Evolutionary conservation across 2,113 vertebrate genomes (phyloP), one percentile per base, ranked within the genome.

Genomic region (Sitta europaea): DNA sequence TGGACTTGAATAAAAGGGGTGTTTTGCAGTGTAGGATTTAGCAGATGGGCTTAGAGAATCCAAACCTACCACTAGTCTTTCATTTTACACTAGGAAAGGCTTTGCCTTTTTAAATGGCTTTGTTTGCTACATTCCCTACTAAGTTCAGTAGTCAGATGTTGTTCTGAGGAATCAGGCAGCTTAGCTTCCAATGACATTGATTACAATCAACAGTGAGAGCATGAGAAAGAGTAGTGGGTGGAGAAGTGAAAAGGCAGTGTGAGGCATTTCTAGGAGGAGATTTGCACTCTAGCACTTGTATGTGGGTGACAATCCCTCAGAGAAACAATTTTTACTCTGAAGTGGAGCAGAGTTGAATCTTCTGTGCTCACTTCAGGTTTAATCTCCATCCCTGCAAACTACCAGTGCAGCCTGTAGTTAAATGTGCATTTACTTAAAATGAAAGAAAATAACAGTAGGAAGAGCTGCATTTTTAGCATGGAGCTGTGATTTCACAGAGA

Each of bases 21-120:
- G 75, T 95, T 92, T 70, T 89, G 88, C 87, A 93, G 75, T 19
- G 12, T 20, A 73, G 83, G 94, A 93, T 94, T 86, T 93, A 96
- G 95, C 95, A 96, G 97, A 96, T 95, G 81, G 95, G 53, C 36
- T 97, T 97, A 94, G 92, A 93, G 75, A 90, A 80, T 62, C 75
- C 3, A 9, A 97, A 95, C 43, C 57, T 93, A 81, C 93, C 89
- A 86, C 75, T 93, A 91, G 95, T 88, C 86, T 94, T 98, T 94
- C 95, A 88, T 96, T 94, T 84, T 70, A 42, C 28, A 25, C 42
- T 93, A 77, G 88, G 82, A 93, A 96, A 97, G 94, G 55, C 79
- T 94, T 96, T 97, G 94, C 97, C 92, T 29, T 90, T 72, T 97
- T 81, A 67, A 88, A 86, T 83, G 82, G 55, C 74, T 96, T 85